Evolutionary conservation across 2,888 invertebrate genomes (phyloP), one percentile per base, ranked within the genome.

Genomic region (Agapostemon virescens): DNA sequence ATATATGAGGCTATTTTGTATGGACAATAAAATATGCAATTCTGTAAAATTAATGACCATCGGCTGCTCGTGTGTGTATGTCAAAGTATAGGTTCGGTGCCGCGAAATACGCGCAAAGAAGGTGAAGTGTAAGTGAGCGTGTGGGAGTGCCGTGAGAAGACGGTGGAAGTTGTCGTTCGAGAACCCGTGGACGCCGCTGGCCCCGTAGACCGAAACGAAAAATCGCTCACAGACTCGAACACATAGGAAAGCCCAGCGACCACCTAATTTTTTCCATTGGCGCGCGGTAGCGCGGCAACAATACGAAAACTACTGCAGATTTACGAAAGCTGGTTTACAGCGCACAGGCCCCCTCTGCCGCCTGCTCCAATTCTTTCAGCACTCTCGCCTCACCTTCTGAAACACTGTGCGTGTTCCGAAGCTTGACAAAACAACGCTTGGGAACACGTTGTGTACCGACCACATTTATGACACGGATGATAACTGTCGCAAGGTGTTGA

Each of bases 1-100:
- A 91, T 91, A 91, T 90, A 90, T 90, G 90, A 91, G 91, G 90
- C 89, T 92, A 92, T 91, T 92, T 92, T 91, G 90, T 91, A 90
- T 91, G 90, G 88, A 90, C 88, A 90, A 90, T 90, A 88, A 89
- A 90, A 89, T 88, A 86, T 90, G 90, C 88, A 85, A 88, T 90
- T 89, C 84, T 88, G 87, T 88, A 83, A 90, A 90, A 89, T 90
- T 89, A 90, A 89, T 89, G 89, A 90, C 88, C 88, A 84, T 88
- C 88, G 88, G 87, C 82, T 74, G 87, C 77, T 87, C 82, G 89
- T 86, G 88, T 83, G 82, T 84, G 81, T 83, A 85, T 83, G 83
- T 86, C 73, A 88, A 86, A 77, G 85, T 77, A 84, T 77, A 82
- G 80, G 64, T 70, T 77, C 70, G 68, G 84, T 78, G 83, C 75